Evolutionary conservation across 2,888 invertebrate genomes (phyloP), one percentile per base, ranked within the genome.

Genomic region (Vannuccia rotundouncinata): DNA sequence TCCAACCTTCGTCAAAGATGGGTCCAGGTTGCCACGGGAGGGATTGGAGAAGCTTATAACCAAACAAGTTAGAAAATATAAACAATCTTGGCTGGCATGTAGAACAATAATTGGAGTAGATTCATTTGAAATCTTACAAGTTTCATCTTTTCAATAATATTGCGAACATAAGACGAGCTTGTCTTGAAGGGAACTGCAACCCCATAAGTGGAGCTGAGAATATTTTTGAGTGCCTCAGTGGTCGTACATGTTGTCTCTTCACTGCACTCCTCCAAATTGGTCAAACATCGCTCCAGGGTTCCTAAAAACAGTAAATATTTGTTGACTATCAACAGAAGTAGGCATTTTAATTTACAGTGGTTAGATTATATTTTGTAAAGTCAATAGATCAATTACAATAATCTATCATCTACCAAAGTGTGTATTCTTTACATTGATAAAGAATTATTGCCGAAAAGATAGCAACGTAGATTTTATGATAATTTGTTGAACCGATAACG

Each of bases 151-250:
- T 92, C 92, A 84, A 92, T 89, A 82, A 92, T 90, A 0, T 91
- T 90, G 83, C 91, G 90, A 66, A 92, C 88, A 31, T 92, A 88
- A 0, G 92, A 91, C 28, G 91, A 91, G 25, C 91, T 91, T 0
- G 91, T 89, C 27, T 91, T 90, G 29, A 91, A 90, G 82, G 91
- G 91, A 76, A 92, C 87, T 82, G 88, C 86, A 45, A 94, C 92
- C 84, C 92, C 92, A 82, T 93, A 92, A 0, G 94, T 93, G 1
- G 92, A 93, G 73, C 89, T 90, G 81, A 91, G 84, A 80, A 90
- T 90, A 89, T 90, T 85, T 10, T 92, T 91, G 83, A 93, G 90
- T 0, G 94, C 93, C 85, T 91, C 92, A 80, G 92, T 92, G 0
- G 92, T 92, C 81, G 90, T 88, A 31, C 84, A 82, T 29, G 84